Conservation (phyloP, 2,797 vertebrate species). For the Oryzias sinensis region DNA sequence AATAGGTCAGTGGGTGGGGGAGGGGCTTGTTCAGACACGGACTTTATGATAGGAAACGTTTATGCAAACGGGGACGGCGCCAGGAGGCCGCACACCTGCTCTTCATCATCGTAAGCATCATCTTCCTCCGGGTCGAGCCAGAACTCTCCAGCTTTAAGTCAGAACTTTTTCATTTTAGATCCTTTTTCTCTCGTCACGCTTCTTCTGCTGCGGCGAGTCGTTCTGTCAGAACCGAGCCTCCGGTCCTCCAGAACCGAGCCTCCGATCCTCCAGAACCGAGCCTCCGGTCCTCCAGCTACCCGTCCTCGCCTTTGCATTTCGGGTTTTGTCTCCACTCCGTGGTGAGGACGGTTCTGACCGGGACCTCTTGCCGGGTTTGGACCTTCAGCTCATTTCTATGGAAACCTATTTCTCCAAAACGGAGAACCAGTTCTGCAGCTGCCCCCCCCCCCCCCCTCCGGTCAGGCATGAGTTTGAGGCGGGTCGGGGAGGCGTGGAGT, state of each 20-base stretch:
- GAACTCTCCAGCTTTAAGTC: conserved; percentile 76
- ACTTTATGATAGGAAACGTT: conserved; percentile 84
- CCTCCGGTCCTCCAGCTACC: conserved; percentile 19
- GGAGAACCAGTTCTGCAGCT: too few species aligned
- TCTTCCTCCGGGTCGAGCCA: conserved; percentile 58
- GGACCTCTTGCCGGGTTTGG: neutral
- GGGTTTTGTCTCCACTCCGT: too few species aligned
- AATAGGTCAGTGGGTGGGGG: conserved; percentile 58
- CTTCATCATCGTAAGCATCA: conserved; percentile 67
- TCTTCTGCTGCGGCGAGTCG: conserved; percentile 22
- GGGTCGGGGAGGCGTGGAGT: too few species aligned
- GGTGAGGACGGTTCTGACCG: too few species aligned
- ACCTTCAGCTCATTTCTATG: neutral
- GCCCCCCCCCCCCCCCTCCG: too few species aligned
- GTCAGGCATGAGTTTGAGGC: too few species aligned
- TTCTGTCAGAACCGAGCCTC: conserved; percentile 35
- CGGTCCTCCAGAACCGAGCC: conserved; percentile 21
- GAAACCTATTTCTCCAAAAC: neutral
- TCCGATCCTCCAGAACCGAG: conserved; percentile 30
- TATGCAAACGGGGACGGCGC: conserved; percentile 84
- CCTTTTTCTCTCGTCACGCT: conserved; percentile 64
- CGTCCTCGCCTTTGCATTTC: conserved; percentile 8
- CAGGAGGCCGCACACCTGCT: conserved; percentile 75
- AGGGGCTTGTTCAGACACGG: conserved; percentile 69
- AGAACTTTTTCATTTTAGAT: conserved; percentile 55